These are phyloP conservation scores for Cygnus atratus DNA, from an alignment of 2,113 vertebrate genomes.

Conservation along the genomic window DNA sequence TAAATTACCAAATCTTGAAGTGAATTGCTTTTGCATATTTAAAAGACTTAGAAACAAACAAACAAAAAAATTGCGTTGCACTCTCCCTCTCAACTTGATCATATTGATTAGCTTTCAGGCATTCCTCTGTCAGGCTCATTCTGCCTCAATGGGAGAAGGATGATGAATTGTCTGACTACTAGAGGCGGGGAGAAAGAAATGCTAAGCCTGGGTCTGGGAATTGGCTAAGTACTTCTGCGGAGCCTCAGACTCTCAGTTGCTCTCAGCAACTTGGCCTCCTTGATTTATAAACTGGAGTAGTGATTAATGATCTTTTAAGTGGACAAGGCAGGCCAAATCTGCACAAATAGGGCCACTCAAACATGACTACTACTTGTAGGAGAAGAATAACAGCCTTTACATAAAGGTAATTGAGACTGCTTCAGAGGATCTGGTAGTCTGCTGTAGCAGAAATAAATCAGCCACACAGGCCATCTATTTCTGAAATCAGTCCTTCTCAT, in stretches of 20 bases:
- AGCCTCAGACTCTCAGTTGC: conserved; percentile 86
- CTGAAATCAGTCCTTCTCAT: conserved; percentile 74
- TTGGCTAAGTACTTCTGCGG: conserved; percentile 94
- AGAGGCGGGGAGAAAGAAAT: conserved; percentile 81
- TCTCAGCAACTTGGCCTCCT: conserved; percentile 83
- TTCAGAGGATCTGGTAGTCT: conserved; percentile 76
- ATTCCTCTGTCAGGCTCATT: conserved; percentile 83
- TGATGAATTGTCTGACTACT: conserved; percentile 92
- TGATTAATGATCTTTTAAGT: conserved; percentile 98
- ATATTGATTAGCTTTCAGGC: conserved; percentile 80
- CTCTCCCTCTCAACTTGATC: conserved; percentile 60
- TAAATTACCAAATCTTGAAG: conserved; percentile 65
- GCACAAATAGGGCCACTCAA: conserved; percentile 79
- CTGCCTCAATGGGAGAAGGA: conserved; percentile 83
- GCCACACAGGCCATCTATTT: conserved; percentile 65
- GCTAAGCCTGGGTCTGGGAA: conserved; percentile 88
- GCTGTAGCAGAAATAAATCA: conserved; percentile 83
- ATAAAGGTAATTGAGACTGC: conserved; percentile 78
- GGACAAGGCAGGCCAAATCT: conserved; percentile 88
- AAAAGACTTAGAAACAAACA: conserved; percentile 65
- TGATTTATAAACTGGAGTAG: conserved; percentile 95
- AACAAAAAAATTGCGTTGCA: conserved; percentile 68
- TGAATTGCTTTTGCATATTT: conserved; percentile 71
- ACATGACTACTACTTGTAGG: conserved; percentile 81
- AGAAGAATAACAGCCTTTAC: conserved; percentile 77